Evolutionary conservation across 2,113 vertebrate genomes (phyloP).

Genomic region (Carassius carassius): DNA sequence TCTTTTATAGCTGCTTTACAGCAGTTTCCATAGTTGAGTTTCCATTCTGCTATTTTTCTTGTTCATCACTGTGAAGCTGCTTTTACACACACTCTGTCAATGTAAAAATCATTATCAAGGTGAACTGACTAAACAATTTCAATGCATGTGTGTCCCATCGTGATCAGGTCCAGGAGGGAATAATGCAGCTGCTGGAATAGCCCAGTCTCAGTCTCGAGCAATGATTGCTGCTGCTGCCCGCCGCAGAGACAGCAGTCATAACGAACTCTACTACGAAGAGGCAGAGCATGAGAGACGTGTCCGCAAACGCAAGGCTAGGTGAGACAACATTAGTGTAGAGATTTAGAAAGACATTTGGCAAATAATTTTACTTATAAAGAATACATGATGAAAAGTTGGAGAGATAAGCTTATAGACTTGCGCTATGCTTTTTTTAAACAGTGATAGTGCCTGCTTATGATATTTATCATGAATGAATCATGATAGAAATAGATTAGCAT

Average conservation of each 20-base stretch:
- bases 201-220: constrained; percentile 84
- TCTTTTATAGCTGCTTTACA: neutral
- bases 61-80: neutral
- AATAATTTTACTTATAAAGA: neutral
- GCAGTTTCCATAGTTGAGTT: neutral
- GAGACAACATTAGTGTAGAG: neutral
- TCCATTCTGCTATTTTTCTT: neutral
- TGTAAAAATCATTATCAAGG: neutral
- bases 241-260: constrained; percentile 88
- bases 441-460: neutral
- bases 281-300: constrained; percentile 90
- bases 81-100: neutral
- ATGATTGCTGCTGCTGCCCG: constrained; percentile 85
- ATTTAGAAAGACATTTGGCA: neutral
- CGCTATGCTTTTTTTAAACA: neutral
- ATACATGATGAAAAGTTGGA: neutral
- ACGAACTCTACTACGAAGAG: constrained; percentile 93
- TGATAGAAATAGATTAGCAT: neutral
- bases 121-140: neutral
- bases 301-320: constrained; percentile 90
- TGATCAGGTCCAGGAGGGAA: constrained; percentile 78
- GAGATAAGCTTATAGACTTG: neutral
- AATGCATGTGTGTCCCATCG: constrained; percentile 30
- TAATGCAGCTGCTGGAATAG: constrained; percentile 73
- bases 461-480: neutral